Conservation (phyloP, 2,113 vertebrate genomes). For the Heterotis niloticus region DNA sequence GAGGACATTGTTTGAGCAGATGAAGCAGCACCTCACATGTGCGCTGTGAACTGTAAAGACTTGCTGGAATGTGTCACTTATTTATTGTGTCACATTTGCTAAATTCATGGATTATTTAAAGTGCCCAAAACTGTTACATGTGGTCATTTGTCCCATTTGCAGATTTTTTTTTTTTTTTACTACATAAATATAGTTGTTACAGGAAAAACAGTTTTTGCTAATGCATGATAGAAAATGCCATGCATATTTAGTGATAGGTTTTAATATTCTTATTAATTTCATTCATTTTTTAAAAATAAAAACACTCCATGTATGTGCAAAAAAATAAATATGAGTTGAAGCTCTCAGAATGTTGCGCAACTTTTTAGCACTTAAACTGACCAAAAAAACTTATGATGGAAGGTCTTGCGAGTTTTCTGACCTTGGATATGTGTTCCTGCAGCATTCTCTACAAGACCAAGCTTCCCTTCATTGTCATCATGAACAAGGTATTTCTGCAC, state of each 20-base stretch:
- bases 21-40: too few species aligned
- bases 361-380: neutral
- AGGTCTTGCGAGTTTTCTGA: neutral
- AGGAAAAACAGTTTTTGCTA: too few species aligned
- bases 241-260: neutral
- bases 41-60: too few species aligned
- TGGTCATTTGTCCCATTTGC: too few species aligned
- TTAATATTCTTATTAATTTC: neutral
- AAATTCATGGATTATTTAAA: too few species aligned
- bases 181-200: too few species aligned
- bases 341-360: neutral
- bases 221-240: too few species aligned
- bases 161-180: too few species aligned
- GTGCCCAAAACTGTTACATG: too few species aligned
- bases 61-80: too few species aligned
- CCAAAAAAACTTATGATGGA: neutral
- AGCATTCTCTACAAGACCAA: constrained; percentile 98
- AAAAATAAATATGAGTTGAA: neutral
- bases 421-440: constrained; percentile 28
- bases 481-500: constrained; percentile 86
- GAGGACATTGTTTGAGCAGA: too few species aligned
- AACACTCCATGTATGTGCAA: neutral
- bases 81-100: too few species aligned
- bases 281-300: neutral
- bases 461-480: constrained; percentile 90